Conservation (phyloP, 2,113 vertebrate genomes). For the Octodon degus region DNA sequence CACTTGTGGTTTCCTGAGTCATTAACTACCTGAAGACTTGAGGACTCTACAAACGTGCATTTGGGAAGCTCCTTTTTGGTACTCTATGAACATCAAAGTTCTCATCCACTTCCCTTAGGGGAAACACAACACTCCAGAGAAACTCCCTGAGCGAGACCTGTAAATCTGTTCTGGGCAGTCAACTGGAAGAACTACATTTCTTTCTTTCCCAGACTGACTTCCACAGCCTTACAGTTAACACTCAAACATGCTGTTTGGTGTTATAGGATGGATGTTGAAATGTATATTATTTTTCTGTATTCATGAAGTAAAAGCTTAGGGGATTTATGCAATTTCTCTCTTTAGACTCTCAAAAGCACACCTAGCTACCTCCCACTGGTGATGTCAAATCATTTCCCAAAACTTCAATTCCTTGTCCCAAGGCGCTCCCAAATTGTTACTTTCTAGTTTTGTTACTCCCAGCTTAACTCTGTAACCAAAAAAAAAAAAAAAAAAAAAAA, state of each 20-base stretch:
- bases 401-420: neutral
- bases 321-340: neutral
- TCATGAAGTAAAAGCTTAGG: neutral
- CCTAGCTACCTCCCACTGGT: neutral
- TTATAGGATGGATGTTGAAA: neutral
- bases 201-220: neutral
- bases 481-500: neutral
- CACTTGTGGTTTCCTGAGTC: neutral
- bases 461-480: neutral
- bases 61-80: too few species aligned
- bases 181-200: too few species aligned
- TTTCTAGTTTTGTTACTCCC: neutral
- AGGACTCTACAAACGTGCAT: neutral
- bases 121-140: neutral
- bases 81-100: neutral
- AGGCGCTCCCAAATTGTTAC: neutral
- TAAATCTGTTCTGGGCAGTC: neutral
- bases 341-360: neutral
- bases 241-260: neutral
- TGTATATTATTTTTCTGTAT: neutral
- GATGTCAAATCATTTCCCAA: neutral
- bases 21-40: neutral
- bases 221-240: neutral
- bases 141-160: too few species aligned
- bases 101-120: neutral